Percentiles rank a stretch among this genome's conserved stretches.
Conservation (phyloP, 2,888 invertebrate species). For the Netelia fuscicornis region DNA sequence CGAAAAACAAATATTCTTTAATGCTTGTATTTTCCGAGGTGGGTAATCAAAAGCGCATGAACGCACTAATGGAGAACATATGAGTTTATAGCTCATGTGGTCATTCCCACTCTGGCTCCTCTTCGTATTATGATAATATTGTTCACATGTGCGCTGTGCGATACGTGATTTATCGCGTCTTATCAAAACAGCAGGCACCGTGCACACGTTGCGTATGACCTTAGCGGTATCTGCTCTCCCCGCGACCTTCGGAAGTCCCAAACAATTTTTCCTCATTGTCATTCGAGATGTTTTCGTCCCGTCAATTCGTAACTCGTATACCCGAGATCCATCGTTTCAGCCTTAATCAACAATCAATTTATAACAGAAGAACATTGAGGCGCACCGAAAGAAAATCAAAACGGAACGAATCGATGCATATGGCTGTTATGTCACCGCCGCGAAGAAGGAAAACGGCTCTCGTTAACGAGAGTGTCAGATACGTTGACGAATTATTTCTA, state of each 20-base stretch:
- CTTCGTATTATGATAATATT: conserved; percentile 32
- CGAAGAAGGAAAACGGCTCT: too few species aligned
- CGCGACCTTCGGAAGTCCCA: neutral
- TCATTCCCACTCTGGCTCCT: conserved; percentile 14
- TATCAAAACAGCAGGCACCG: neutral
- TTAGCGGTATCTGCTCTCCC: neutral
- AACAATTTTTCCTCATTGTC: neutral
- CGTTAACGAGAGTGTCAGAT: conserved; percentile 55
- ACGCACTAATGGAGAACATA: too few species aligned
- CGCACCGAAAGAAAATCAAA: too few species aligned
- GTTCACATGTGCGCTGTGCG: neutral
- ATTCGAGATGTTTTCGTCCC: neutral
- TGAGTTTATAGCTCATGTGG: neutral
- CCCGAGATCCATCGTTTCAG: too few species aligned
- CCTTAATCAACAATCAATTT: neutral
- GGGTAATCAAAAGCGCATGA: too few species aligned
- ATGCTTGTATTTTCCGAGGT: too few species aligned
- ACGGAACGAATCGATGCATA: too few species aligned
- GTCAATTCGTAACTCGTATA: neutral
- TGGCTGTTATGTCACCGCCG: too few species aligned
- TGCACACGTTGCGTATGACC: neutral
- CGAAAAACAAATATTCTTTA: too few species aligned
- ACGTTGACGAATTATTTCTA: conserved; percentile 73
- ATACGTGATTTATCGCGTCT: neutral
- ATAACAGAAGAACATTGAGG: neutral